Conservation (phyloP, 1,140 invertebrate genomes). For the Caenorhabditis remanei region DNA sequence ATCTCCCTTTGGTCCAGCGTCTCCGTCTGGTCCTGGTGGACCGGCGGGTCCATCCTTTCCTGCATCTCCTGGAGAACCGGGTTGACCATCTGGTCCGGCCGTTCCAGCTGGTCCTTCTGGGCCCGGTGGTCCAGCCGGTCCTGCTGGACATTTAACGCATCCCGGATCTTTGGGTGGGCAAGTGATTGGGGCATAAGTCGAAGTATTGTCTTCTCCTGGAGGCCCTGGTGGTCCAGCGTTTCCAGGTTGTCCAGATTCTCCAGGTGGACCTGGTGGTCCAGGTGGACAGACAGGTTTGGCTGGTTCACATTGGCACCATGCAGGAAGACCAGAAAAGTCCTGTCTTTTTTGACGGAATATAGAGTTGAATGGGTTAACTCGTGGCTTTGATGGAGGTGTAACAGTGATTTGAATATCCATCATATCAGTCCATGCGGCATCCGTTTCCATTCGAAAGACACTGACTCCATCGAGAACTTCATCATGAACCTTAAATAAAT, state of each 20-base stretch:
- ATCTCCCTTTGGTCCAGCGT: conserved; percentile 51
- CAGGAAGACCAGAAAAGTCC: conserved; percentile 66
- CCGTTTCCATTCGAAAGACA: conserved; percentile 67
- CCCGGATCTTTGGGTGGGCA: conserved; percentile 49
- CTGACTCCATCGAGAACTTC: conserved; percentile 63
- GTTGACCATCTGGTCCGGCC: conserved; percentile 31
- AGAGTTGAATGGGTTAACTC: conserved; percentile 65
- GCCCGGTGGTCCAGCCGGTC: conserved; percentile 16
- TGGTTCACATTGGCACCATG: conserved; percentile 69
- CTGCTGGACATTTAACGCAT: conserved; percentile 38
- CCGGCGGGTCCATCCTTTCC: conserved; percentile 59
- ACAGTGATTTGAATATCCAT: conserved; percentile 69
- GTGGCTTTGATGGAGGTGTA: conserved; percentile 65
- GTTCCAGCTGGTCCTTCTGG: conserved; percentile 40
- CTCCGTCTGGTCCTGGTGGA: conserved; percentile 57
- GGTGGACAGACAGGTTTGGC: conserved; percentile 66
- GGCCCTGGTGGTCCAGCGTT: conserved; percentile 59
- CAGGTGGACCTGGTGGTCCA: conserved; percentile 67
- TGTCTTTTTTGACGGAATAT: conserved; percentile 70
- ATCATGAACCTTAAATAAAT: conserved; percentile 29
- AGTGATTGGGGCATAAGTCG: conserved; percentile 55
- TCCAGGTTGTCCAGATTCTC: conserved; percentile 64
- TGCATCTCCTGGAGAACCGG: conserved; percentile 40
- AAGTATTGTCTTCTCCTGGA: conserved; percentile 53
- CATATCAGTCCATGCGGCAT: conserved; percentile 68